Evolutionary conservation across 2,797 vertebrate genomes (phyloP), one percentile per base, ranked within the genome.

Genomic region (Sparus aurata): DNA sequence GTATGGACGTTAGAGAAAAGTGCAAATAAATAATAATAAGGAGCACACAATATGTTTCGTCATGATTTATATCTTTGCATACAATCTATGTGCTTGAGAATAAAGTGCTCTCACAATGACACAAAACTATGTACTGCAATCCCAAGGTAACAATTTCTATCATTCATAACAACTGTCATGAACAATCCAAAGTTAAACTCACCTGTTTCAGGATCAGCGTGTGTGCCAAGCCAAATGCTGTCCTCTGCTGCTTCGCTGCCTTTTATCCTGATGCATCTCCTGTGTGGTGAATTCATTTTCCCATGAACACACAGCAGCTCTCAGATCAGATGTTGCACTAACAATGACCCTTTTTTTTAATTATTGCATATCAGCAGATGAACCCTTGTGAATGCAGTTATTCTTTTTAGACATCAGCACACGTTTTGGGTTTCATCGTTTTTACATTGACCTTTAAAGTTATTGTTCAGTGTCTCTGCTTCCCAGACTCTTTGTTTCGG

Each of bases 251-350:
- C 22, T 22, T 13, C 41, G 41, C 43, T 7, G 22, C 7, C 54
- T 77, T 84, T 75, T 82, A 80, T 82, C 4, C 64, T 63, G 5
- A 45, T 18, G 23, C 50, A 11, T 11, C 45, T 54, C 4, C 3
- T 34, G 17, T 4, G 46, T 46, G 25, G 15, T 59, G 22, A 20
- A 27, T 22, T 30, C 2, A 30, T 41, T 46, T 34, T 67, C 46
- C 5, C 70, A 52, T 10, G 18, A 27, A 16, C 13, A 20, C 10
- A 0, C 16, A 1, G 13, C 1, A 25, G 23, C 77, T 59, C 22
- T 1, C 2, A 64, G 50, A 22, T 72, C 63, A 61, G 9, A 18
- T 38, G 27, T 15, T 43, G 23, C 18, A 15, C 4, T 0, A 38
- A 77, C 69, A 83, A 77, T 23, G 30, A 17, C 7, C 34, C 30